Percentiles rank a stretch among this genome's conserved stretches.
Conservation (phyloP, 2,113 vertebrate species). For the Anhinga anhinga region DNA sequence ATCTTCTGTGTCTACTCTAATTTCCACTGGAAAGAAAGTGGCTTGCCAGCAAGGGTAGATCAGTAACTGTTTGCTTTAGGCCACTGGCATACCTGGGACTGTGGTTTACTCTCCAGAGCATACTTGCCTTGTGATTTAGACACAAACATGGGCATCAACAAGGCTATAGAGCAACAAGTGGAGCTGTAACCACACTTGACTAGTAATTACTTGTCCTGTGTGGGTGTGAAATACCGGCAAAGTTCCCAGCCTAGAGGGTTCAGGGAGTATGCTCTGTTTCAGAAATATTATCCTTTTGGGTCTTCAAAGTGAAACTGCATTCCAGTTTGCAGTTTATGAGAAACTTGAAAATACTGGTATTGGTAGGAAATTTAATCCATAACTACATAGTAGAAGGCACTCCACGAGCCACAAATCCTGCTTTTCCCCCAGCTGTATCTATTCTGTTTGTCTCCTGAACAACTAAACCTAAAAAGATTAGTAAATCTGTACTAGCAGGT, state of each 20-base stretch:
- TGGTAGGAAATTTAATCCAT: background rate
- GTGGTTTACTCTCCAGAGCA: background rate
- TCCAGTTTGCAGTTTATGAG: background rate
- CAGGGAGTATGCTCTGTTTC: background rate
- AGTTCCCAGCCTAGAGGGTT: background rate
- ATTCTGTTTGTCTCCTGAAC: background rate
- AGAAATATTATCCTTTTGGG: background rate
- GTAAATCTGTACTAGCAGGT: background rate
- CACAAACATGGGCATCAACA: background rate
- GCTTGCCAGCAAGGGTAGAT: background rate
- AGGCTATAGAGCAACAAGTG: background rate
- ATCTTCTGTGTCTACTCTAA: background rate
- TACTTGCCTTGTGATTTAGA: background rate
- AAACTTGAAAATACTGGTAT: background rate
- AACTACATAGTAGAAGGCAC: background rate
- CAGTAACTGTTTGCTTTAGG: background rate
- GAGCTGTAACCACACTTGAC: background rate
- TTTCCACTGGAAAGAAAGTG: background rate
- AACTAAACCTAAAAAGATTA: background rate
- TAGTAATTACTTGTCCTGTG: background rate
- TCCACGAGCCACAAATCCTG: background rate
- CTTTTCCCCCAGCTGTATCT: background rate
- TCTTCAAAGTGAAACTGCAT: background rate
- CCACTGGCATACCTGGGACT: background rate
- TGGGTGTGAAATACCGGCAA: background rate